A percentile compares a stretch with the other conserved stretches of the same genome.
phyloP scores from a whole-genome alignment of 2,797 vertebrate genomes.

The Tangara arthus region DNA sequence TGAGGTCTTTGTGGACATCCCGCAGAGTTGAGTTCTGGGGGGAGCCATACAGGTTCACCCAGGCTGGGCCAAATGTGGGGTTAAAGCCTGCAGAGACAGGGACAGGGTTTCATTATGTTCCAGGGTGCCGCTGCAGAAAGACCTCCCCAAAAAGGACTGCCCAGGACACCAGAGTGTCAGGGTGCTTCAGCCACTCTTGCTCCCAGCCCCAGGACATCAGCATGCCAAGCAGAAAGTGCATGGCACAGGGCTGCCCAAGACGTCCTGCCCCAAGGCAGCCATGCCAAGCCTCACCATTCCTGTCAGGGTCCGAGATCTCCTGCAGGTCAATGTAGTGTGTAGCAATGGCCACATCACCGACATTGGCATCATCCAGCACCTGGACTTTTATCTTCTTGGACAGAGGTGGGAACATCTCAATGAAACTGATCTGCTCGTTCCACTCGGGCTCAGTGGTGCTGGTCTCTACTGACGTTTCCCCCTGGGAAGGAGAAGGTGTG shows the following conservation, averaged over 20 bases:
- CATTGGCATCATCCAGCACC: constrained; percentile 86
- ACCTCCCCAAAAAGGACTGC: background rate
- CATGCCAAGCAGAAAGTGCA: background rate
- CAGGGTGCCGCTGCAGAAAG: background rate
- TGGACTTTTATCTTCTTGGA: constrained; percentile 87
- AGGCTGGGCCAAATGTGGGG: constrained; percentile 89
- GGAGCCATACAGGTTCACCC: constrained; percentile 92
- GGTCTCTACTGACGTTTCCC: constrained; percentile 85
- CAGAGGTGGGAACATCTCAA: constrained; percentile 92
- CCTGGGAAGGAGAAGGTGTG: constrained; percentile 69
- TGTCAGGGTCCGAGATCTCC: constrained; percentile 88
- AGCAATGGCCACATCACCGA: constrained; percentile 85
- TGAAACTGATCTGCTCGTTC: constrained; percentile 93
- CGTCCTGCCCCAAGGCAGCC: fast-evolving
- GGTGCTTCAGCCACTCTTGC: background rate
- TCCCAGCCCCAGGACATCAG: background rate
- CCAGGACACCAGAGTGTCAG: background rate
- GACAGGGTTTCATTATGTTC: background rate
- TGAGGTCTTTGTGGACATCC: constrained; percentile 86
- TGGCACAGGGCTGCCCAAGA: background rate
- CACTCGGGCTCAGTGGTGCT: constrained; percentile 82
- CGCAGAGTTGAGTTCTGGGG: constrained; percentile 83
- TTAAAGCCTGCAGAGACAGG: constrained; percentile 81
- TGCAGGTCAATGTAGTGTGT: constrained; percentile 89
- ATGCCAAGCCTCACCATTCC: constrained; percentile 79